phyloP scores from a whole-genome alignment of 92 coral and sea anemone genomes.

The Phenganax marumi region DNA sequence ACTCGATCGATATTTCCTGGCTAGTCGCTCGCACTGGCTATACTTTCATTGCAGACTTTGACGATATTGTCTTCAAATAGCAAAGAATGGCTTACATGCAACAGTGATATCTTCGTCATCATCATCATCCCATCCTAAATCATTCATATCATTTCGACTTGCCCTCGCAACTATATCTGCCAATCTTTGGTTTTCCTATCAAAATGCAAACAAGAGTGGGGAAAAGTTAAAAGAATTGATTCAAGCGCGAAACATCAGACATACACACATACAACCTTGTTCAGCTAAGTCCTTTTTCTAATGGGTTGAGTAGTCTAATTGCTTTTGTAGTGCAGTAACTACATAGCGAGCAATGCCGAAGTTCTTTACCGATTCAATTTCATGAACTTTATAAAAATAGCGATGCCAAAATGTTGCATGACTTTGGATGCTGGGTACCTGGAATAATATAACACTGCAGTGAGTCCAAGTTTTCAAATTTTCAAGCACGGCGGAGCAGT shows the following conservation, averaged over 20 bases:
- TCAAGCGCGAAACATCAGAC: not conserved
- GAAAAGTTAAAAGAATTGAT: not conserved
- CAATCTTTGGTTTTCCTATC: slow-evolving; percentile 79
- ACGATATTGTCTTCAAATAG: no score
- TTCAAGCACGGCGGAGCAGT: not conserved
- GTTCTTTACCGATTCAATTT: slow-evolving; percentile 68
- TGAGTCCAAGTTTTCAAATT: not conserved
- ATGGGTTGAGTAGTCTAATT: no score
- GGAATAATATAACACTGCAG: not conserved
- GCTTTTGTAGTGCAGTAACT: not conserved
- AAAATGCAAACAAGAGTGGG: not conserved
- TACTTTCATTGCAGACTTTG: no score
- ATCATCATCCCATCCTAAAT: slow-evolving; percentile 74
- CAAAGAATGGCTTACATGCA: not conserved
- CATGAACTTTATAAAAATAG: slow-evolving; percentile 86
- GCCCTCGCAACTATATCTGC: slow-evolving; percentile 96
- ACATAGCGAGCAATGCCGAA: not conserved
- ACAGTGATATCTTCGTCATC: slow-evolving; percentile 58
- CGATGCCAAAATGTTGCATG: slow-evolving; percentile 92
- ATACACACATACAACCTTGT: not conserved
- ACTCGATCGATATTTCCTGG: no score
- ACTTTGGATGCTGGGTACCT: slow-evolving; percentile 91
- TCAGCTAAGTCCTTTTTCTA: no score
- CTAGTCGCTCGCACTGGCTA: no score
- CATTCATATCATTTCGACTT: slow-evolving; percentile 71